Evolutionary conservation across 2,888 invertebrate species (phyloP).

Genomic region (Drosophila cracens): DNA sequence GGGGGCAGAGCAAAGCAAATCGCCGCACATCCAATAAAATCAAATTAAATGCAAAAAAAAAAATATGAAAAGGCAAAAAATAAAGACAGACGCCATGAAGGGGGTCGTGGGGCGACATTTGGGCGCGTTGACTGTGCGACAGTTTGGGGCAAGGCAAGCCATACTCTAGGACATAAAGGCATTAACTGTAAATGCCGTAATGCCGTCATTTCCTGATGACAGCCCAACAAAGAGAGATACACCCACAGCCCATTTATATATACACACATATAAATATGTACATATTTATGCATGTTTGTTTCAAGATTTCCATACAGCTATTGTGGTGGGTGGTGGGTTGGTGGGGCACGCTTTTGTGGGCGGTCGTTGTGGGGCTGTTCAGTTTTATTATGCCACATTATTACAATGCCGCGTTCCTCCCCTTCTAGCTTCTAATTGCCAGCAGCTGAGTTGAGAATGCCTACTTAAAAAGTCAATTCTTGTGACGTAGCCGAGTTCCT

Average conservation of each 20-base stretch:
- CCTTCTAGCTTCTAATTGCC: constrained; percentile 17
- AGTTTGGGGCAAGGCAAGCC: constrained; percentile 16
- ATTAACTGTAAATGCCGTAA: constrained; percentile 79
- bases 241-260: constrained; percentile 26
- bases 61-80: constrained; percentile 9
- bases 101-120: not conserved
- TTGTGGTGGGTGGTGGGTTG: constrained; percentile 4
- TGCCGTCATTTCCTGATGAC: constrained; percentile 78
- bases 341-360: constrained; percentile 17
- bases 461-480: constrained; percentile 76
- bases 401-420: constrained; percentile 36
- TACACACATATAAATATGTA: not conserved
- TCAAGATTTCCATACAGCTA: constrained; percentile 19
- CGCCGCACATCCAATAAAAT: constrained; percentile 62
- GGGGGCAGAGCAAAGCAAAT: constrained; percentile 10
- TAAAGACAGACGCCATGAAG: constrained; percentile 12
- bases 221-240: constrained; percentile 52
- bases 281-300: not conserved
- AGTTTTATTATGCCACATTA: constrained; percentile 68
- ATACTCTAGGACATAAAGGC: constrained; percentile 76
- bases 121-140: constrained; percentile 7
- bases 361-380: constrained; percentile 2
- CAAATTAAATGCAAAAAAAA: constrained; percentile 71
- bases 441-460: constrained; percentile 27
- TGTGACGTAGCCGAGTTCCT: constrained; percentile 59